These are phyloP conservation scores for Brachyhypopomus gauderio DNA, from an alignment of 2,113 vertebrate species.

Conservation along the genomic window DNA sequence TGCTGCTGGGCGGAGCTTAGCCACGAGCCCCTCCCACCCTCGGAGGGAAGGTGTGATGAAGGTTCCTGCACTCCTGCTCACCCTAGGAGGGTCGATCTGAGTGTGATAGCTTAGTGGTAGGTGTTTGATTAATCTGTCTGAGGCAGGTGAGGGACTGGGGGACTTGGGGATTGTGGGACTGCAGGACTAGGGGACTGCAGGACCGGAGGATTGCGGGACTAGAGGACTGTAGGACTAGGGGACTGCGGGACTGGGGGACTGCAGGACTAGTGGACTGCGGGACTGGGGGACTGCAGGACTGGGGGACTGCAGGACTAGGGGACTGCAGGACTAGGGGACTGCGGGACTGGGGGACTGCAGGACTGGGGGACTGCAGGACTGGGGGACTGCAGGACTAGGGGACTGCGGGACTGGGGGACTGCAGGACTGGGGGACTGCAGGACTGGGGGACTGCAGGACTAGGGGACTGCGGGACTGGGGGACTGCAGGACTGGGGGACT, in stretches of 20 bases:
- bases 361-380: neutral
- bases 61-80: slow-evolving; percentile 32
- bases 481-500: too few relatives aligned
- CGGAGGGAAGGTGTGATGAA: slow-evolving; percentile 20
- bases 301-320: too few relatives aligned
- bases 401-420: too few relatives aligned
- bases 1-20: too few relatives aligned
- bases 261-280: too few relatives aligned
- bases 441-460: too few relatives aligned
- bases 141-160: neutral
- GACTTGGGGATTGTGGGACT: too few relatives aligned
- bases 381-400: neutral
- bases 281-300: neutral
- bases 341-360: neutral
- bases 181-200: neutral
- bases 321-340: too few relatives aligned
- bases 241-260: too few relatives aligned
- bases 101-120: neutral
- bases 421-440: neutral
- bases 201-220: too few relatives aligned
- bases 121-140: slow-evolving; percentile 36
- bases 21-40: neutral
- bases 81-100: slow-evolving; percentile 9
- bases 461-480: neutral
- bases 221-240: neutral